A percentile compares a stretch with the other conserved stretches of the same genome.
These are phyloP conservation scores for Subanguina moxae DNA, from an alignment of 1,140 invertebrate species.

Conservation along the genomic window DNA sequence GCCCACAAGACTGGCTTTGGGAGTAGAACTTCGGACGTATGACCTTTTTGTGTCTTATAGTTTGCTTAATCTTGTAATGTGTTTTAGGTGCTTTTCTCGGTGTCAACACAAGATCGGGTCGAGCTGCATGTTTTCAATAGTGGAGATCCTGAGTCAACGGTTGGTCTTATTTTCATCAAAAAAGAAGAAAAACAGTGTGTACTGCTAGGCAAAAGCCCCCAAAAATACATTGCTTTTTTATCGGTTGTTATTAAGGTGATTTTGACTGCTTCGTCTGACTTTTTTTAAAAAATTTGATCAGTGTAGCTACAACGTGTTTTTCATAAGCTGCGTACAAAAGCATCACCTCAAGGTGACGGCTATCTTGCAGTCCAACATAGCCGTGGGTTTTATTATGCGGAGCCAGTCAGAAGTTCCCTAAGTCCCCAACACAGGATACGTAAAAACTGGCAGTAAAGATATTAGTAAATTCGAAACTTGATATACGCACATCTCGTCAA, in stretches of 20 bases:
- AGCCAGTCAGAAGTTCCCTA: too few relatives aligned
- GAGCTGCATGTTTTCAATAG: slow-evolving; percentile 22
- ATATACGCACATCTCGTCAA: too few relatives aligned
- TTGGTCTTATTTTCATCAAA: too few relatives aligned
- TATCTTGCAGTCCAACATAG: too few relatives aligned
- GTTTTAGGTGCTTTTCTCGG: slow-evolving; percentile 22
- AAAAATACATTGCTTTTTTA: neutral
- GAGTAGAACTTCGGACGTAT: neutral
- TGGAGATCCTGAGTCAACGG: neutral
- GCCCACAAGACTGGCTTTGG: slow-evolving; percentile 35
- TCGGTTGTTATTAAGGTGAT: too few relatives aligned
- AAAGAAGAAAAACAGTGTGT: neutral
- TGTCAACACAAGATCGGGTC: slow-evolving; percentile 18
- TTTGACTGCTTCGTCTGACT: too few relatives aligned
- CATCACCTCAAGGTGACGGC: too few relatives aligned
- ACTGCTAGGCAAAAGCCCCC: neutral
- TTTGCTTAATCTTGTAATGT: neutral
- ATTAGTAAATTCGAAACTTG: too few relatives aligned
- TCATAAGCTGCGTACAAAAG: neutral
- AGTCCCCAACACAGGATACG: too few relatives aligned
- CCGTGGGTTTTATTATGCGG: too few relatives aligned
- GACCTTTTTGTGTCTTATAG: neutral
- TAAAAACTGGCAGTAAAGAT: too few relatives aligned
- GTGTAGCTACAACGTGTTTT: neutral
- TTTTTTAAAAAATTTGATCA: neutral